phyloP scores from a whole-genome alignment of 2,888 invertebrate genomes.

The Philereme transversata region DNA sequence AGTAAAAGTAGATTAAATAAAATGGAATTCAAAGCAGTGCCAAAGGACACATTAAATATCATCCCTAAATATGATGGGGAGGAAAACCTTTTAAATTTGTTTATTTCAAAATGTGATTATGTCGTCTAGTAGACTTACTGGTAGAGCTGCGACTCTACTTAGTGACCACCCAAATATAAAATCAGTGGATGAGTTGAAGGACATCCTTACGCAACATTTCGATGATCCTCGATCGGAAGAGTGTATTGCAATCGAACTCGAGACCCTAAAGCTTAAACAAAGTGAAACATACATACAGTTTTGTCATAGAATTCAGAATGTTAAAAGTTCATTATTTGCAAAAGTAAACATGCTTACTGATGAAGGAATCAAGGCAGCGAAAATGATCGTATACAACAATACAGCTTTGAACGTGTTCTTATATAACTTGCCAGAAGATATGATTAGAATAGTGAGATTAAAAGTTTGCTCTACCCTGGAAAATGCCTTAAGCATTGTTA shows the following conservation, averaged over 20 bases:
- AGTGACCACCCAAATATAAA: not conserved
- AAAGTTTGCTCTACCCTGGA: not conserved
- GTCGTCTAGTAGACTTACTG: constrained; percentile 3
- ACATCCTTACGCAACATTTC: not conserved
- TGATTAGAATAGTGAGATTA: not conserved
- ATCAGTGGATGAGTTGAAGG: not conserved
- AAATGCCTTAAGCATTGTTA: constrained; percentile 1
- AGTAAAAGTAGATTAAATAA: too few species aligned
- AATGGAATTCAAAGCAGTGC: too few species aligned
- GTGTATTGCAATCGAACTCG: constrained; percentile 5
- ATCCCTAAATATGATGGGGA: not conserved
- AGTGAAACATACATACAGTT: constrained; percentile 3
- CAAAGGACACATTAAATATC: not conserved
- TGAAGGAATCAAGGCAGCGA: not conserved
- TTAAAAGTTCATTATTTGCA: not conserved
- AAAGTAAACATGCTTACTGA: constrained; percentile 1
- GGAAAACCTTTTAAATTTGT: not conserved
- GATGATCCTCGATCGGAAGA: constrained; percentile 8
- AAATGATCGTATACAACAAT: constrained; percentile 5
- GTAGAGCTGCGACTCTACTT: not conserved
- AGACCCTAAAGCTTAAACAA: not conserved
- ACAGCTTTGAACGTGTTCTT: constrained; percentile 6
- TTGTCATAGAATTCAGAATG: constrained; percentile 1
- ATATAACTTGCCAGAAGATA: constrained; percentile 2
- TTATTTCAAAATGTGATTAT: not conserved